Evolutionary conservation across 2,888 invertebrate genomes (phyloP).

Genomic region (Xestobium rufovillosum): DNA sequence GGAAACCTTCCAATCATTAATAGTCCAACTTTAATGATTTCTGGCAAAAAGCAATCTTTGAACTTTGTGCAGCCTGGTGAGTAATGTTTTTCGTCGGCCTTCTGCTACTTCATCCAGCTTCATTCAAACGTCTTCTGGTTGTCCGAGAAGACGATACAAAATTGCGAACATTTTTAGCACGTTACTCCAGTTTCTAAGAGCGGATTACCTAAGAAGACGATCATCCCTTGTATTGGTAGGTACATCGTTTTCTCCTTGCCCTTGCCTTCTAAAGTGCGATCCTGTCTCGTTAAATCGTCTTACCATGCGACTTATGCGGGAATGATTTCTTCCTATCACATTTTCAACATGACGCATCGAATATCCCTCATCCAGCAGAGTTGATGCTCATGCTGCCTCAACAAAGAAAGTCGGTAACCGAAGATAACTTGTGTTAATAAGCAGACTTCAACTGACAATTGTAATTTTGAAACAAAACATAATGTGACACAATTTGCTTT

Average conservation of each 20-base stretch:
- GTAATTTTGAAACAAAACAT: slow-evolving; percentile 1
- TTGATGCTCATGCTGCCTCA: slow-evolving; percentile 12
- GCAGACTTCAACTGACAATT: background rate
- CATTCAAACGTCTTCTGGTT: slow-evolving; percentile 9
- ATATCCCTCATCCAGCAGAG: slow-evolving; percentile 12
- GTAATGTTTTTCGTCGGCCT: slow-evolving; percentile 1
- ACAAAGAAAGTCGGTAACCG: slow-evolving; percentile 10
- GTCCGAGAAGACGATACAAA: slow-evolving; percentile 8
- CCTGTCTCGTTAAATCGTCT: slow-evolving; percentile 2
- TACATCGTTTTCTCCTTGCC: slow-evolving; percentile 2
- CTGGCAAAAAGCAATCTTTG: slow-evolving; percentile 9
- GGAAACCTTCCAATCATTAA: slow-evolving; percentile 5
- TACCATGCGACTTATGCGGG: background rate
- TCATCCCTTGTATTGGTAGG: too few relatives aligned
- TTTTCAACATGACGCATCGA: slow-evolving; percentile 4
- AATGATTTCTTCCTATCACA: background rate
- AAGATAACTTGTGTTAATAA: background rate
- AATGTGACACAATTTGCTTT: background rate
- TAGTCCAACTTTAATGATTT: slow-evolving; percentile 3
- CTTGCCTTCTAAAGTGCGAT: background rate
- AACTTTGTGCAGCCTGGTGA: slow-evolving; percentile 6
- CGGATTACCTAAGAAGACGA: too few relatives aligned
- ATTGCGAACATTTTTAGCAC: slow-evolving; percentile 6
- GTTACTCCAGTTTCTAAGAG: too few relatives aligned
- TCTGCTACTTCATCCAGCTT: slow-evolving; percentile 8